Base-by-base conservation (phyloP, 2,113 vertebrate genomes). In the Potamarius usumacintae region DNA sequence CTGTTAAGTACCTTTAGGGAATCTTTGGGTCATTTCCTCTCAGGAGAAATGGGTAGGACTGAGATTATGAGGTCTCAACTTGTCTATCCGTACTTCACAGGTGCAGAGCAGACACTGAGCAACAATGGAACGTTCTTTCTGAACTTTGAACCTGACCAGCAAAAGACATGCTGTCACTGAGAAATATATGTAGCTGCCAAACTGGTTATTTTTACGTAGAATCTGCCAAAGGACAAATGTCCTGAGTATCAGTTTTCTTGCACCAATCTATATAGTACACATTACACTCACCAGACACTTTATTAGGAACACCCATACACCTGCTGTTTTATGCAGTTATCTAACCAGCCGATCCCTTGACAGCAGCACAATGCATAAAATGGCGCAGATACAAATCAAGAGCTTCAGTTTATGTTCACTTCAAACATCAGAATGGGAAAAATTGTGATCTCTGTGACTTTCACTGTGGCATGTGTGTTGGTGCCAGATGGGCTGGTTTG, bases 1-100 rank as follows among this genome's bases (percentile, higher is more conserved):
- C 79, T 83, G 55, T 83, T 42, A 87, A 87, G 80, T 87, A 63
- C 82, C 82, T 78, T 88, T 18, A 84, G 60, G 86, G 48, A 67
- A 77, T 84, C 55, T 78, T 30, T 83, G 86, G 86, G 86, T 87
- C 81, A 84, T 87, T 87, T 88, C 82, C 60, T 74, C 74, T 88
- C 22, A 84, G 72, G 63, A 78, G 60, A 76, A 78, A 83, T 83
- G 67, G 27, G 22, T 53, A 88, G 86, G 81, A 53, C 69, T 83
- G 69, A 84, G 55, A 78, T 58, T 67, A 72, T 77, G 72, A 88
- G 86, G 86, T 84, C 60, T 84, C 18, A 79, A 88, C 86, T 78
- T 84, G 72, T 88, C 60, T 84, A 27, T 71, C 5, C 67, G 72
- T 67, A 88, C 27, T n/a, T 52, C 72, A 84, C 86, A 88, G 86